Base-by-base conservation (phyloP, 2,113 vertebrate genomes). In the Tapirus terrestris region DNA sequence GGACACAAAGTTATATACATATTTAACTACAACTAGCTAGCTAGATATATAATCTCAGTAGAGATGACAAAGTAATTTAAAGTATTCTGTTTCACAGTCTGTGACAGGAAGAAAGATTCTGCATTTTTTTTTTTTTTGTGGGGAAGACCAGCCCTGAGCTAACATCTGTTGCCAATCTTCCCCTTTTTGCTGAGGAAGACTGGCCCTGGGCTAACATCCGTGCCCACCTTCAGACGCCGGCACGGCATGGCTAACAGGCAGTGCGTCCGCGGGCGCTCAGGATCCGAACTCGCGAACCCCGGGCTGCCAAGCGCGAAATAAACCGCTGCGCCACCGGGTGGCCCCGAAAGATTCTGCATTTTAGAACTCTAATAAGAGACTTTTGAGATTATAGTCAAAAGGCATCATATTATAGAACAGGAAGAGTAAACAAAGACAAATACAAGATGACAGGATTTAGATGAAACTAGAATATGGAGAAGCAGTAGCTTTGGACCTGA, bases 351-450 rank as follows among this genome's bases (percentile, higher is more conserved):
- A 61, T 51, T 68, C 21, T 82, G 10, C n/a, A 94, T 81, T 81
- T 94, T 92, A 68, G 45, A 21, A 14, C 11, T 81, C 0, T 76
- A 92, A 88, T 76, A 92, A 88, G 29, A 96, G 51, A 76, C n/a
- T 92, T 72, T 85, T 60, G 48, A 77, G 68, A 94, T 87, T 25
- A 87, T 4, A 85, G 20, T 16, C 31, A 97, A 91, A 91, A 91
- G 43, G 18, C 25, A 73, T 75, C 29, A 67, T 72, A 39, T 39
- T 60, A 51, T 29, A 93, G 89, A 90, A 81, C 1, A 85, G n/a
- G 14, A 53, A 93, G 43, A 77, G 4, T 77, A 73, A 97, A 23
- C 63, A 27, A 95, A 25, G 43, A 36, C 6, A 81, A 88, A 89
- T 45, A 63, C 12, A 92, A n/a, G 29, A 79, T 48, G 29, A 86